Percentiles rank a stretch among this genome's conserved stretches.
Conservation (phyloP, 1,140 invertebrate species). For the Drosophila melanica region DNA sequence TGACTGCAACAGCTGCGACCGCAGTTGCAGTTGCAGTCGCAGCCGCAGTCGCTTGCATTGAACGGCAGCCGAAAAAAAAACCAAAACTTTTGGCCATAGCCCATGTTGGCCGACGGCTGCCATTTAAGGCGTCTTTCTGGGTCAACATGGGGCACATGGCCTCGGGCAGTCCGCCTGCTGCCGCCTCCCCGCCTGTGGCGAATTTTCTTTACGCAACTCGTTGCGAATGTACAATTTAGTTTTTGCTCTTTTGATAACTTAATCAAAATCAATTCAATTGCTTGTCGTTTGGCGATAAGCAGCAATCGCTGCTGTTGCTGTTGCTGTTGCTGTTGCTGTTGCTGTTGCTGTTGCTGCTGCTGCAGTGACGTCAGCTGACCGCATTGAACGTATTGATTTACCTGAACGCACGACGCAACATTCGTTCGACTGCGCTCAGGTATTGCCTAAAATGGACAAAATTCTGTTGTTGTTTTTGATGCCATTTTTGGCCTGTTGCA, state of each 20-base stretch:
- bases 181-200: background rate
- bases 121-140: constrained; percentile 49
- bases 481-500: constrained; percentile 44
- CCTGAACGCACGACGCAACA: constrained; percentile 30
- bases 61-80: background rate
- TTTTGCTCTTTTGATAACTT: constrained; percentile 58
- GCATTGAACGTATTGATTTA: constrained; percentile 50
- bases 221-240: constrained; percentile 17
- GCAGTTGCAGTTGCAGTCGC: background rate
- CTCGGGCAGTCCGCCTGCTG: background rate
- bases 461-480: constrained; percentile 60
- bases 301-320: background rate
- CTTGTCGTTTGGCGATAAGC: constrained; percentile 36
- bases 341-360: background rate
- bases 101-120: constrained; percentile 30
- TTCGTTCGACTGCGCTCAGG: constrained; percentile 29
- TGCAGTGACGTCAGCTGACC: constrained; percentile 38
- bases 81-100: constrained; percentile 11
- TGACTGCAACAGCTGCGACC: constrained; percentile 10
- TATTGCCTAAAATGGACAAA: constrained; percentile 74
- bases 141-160: constrained; percentile 29
- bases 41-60: constrained; percentile 16
- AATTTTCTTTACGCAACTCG: constrained; percentile 41
- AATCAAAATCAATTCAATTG: constrained; percentile 56
- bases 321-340: background rate